Evolutionary conservation across 2,113 vertebrate genomes (phyloP).

Genomic region (Aspidoscelis tigris): DNA sequence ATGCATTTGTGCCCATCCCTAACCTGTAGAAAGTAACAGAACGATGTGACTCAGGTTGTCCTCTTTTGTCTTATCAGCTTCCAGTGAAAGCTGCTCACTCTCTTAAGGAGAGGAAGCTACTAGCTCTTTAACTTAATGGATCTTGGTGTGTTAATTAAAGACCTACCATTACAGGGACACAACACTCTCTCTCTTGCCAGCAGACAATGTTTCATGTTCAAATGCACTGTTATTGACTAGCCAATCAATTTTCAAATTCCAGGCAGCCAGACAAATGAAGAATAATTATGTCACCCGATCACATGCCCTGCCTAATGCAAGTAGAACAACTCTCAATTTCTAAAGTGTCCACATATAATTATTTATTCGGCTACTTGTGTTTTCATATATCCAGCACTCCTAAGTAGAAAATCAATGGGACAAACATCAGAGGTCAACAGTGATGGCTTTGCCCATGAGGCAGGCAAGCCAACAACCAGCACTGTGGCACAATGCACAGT

Average conservation of each 20-base stretch:
- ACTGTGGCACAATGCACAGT: neutral
- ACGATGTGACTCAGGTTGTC: neutral
- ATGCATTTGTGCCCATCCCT: too few relatives aligned
- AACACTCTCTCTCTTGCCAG: neutral
- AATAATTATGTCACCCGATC: slow-evolving; percentile 40
- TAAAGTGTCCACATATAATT: slow-evolving; percentile 27
- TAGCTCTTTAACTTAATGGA: slow-evolving; percentile 20
- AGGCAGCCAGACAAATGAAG: slow-evolving; percentile 51
- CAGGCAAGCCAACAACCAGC: neutral
- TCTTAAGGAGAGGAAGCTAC: neutral
- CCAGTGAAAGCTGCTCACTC: neutral
- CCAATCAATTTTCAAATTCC: slow-evolving; percentile 59
- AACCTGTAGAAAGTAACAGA: neutral
- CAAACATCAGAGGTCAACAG: slow-evolving; percentile 13
- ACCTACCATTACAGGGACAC: slow-evolving; percentile 10
- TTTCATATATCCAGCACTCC: neutral
- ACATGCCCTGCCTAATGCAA: slow-evolving; percentile 42
- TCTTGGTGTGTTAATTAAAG: slow-evolving; percentile 32
- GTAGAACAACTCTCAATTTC: slow-evolving; percentile 42
- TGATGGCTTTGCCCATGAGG: neutral
- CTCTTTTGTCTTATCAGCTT: neutral
- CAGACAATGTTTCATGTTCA: slow-evolving; percentile 40
- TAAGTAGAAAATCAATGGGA: slow-evolving; percentile 26
- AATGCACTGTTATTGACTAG: slow-evolving; percentile 36
- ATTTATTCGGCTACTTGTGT: neutral